Evolutionary conservation across 2,888 invertebrate species (phyloP).

Genomic region (Tipula confusa): DNA sequence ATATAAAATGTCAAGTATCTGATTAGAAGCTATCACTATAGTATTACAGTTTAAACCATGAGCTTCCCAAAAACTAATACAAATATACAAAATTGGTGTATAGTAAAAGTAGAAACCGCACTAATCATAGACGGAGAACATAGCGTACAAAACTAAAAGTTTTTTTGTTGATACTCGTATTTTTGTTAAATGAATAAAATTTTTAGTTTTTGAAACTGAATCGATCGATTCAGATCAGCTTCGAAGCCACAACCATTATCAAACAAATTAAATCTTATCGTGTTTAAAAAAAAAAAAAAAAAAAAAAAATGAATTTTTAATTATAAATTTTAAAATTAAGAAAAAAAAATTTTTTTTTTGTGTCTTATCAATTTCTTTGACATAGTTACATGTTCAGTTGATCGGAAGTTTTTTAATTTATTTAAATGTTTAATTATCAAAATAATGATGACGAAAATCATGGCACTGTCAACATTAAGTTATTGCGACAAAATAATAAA

Average conservation of each 20-base stretch:
- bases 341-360: background rate
- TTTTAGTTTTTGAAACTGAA: background rate
- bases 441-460: background rate
- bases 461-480: background rate
- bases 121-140: background rate
- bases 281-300: background rate
- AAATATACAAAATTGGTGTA: background rate
- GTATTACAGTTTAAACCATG: background rate
- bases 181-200: background rate
- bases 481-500: background rate
- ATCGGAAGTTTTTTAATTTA: background rate
- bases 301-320: background rate
- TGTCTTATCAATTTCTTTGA: constrained; percentile 9
- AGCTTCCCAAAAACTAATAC: background rate
- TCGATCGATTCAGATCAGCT: background rate
- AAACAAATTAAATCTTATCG: background rate
- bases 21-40: background rate
- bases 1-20: background rate
- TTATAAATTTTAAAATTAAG: too few species aligned
- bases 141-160: background rate
- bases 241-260: background rate
- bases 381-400: background rate
- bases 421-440: background rate
- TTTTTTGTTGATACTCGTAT: background rate
- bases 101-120: background rate